A percentile compares a stretch with the other conserved stretches of the same genome.
phyloP scores from a whole-genome alignment of 2,797 vertebrate species.

The Lagocephalus sceleratus region DNA sequence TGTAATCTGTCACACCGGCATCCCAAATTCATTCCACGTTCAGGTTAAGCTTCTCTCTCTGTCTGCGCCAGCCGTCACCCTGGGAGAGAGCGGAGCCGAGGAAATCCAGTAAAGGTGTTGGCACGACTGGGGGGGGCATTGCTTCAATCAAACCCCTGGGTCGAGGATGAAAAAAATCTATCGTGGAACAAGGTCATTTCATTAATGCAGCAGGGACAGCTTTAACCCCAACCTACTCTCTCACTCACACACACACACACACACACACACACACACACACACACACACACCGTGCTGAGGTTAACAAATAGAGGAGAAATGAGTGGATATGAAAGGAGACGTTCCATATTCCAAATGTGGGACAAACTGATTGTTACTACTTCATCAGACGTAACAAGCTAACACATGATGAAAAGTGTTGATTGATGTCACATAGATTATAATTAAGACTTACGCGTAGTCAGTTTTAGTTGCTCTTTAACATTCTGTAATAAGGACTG shows the following conservation, averaged over 20 bases:
- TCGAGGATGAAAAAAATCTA: conserved; percentile 63
- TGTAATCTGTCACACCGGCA: conserved; percentile 76
- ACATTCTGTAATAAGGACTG: conserved; percentile 7
- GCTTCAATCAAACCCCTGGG: conserved; percentile 72
- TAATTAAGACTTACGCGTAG: background rate
- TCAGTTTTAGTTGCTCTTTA: conserved; percentile 5
- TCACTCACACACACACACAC: conserved; percentile 7
- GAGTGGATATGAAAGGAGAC: conserved; percentile 6
- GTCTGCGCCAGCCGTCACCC: conserved; percentile 67
- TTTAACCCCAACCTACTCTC: conserved; percentile 54
- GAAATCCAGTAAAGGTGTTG: conserved; percentile 42
- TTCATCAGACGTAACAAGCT: too few species aligned
- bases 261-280: conserved; percentile 6
- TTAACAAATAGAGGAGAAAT: conserved; percentile 26
- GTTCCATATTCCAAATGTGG: conserved; percentile 5
- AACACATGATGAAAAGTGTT: too few species aligned
- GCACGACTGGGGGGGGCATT: conserved; percentile 43
- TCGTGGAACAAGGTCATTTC: conserved; percentile 59
- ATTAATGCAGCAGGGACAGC: conserved; percentile 61
- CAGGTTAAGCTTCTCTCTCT: conserved; percentile 75
- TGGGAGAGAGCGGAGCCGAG: conserved; percentile 33
- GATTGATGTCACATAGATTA: background rate
- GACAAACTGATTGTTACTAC: background rate
- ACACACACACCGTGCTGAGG: conserved; percentile 15
- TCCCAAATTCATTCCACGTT: conserved; percentile 72